Conservation (phyloP, 1,140 invertebrate species). For the Drosophila eugracilis region DNA sequence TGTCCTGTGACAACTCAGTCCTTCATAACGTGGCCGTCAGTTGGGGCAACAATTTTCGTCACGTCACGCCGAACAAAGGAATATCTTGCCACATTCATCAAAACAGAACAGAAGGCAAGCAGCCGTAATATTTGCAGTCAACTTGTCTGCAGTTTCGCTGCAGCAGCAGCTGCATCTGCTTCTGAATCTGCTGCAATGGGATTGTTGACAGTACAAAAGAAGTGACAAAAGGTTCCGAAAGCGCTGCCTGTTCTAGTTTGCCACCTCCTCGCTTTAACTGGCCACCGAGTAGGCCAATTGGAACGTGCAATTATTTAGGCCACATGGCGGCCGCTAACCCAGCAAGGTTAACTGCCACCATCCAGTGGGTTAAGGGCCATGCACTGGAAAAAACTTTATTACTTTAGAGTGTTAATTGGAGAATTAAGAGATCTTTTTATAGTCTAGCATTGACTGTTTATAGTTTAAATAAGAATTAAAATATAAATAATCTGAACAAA, state of each 20-base stretch:
- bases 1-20: constrained; percentile 7
- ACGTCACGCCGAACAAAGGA: constrained; percentile 49
- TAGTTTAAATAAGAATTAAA: too few relatives aligned
- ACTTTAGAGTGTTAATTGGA: too few relatives aligned
- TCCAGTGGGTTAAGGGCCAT: constrained; percentile 12
- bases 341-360: constrained; percentile 45
- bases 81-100: constrained; percentile 33
- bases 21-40: constrained; percentile 31
- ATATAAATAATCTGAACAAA: too few relatives aligned
- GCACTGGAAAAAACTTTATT: constrained; percentile 1
- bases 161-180: constrained; percentile 23
- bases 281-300: constrained; percentile 50
- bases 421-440: too few relatives aligned
- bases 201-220: constrained; percentile 59
- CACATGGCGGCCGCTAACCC: constrained; percentile 12
- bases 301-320: constrained; percentile 57
- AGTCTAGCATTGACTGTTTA: too few relatives aligned
- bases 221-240: constrained; percentile 41
- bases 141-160: constrained; percentile 40
- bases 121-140: constrained; percentile 59
- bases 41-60: constrained; percentile 53
- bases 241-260: constrained; percentile 25
- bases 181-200: constrained; percentile 33
- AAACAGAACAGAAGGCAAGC: constrained; percentile 18
- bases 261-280: constrained; percentile 7